phyloP scores from a whole-genome alignment of 2,888 invertebrate species.

The Lochmaea crataegi region DNA sequence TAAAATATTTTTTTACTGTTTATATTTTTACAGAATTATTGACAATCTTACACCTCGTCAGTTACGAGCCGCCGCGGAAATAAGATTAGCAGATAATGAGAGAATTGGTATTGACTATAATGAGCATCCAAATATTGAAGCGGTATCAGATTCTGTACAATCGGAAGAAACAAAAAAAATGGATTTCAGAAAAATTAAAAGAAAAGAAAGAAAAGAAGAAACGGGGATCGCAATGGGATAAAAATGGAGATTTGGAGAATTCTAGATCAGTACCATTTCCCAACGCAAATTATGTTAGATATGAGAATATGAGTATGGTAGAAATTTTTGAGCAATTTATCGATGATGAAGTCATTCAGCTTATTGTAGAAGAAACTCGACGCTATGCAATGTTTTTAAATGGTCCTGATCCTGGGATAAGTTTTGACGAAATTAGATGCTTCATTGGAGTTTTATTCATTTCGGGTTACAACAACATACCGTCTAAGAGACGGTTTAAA shows the following conservation, averaged over 20 bases:
- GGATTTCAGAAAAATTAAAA: constrained; percentile 2
- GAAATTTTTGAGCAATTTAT: not conserved
- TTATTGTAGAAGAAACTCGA: constrained; percentile 11
- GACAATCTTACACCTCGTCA: not conserved
- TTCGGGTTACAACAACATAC: constrained; percentile 13
- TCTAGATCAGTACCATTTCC: not conserved
- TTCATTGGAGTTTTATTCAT: constrained; percentile 1
- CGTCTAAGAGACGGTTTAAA: constrained; percentile 14
- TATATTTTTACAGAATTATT: not conserved
- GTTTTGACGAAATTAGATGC: too few species aligned
- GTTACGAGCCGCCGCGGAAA: not conserved
- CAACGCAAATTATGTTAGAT: not conserved
- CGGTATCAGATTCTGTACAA: not conserved
- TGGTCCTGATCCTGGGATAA: too few species aligned
- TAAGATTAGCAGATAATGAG: not conserved
- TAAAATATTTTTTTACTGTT: not conserved
- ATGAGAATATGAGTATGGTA: not conserved
- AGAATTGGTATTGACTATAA: constrained; percentile 9
- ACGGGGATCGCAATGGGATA: not conserved
- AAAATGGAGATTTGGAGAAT: not conserved
- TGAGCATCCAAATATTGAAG: constrained; percentile 6
- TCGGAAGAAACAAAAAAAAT: not conserved
- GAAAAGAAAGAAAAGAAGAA: not conserved
- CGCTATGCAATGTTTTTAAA: too few species aligned
- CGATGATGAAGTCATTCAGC: constrained; percentile 4